phyloP scores from a whole-genome alignment of 2,113 vertebrate species.

The Heliornis fulica region DNA sequence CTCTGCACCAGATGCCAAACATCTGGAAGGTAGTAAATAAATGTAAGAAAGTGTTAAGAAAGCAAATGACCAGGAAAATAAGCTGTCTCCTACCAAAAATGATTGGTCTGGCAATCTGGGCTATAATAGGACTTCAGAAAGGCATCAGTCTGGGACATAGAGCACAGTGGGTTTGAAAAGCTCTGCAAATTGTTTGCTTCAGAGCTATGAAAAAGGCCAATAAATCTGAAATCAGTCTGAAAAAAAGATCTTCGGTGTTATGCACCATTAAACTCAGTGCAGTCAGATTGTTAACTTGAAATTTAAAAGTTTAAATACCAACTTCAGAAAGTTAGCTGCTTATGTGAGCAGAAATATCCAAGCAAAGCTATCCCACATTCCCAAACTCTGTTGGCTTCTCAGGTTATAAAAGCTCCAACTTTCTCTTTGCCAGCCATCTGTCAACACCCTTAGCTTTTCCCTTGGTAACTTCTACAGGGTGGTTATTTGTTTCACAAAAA shows the following conservation, averaged over 20 bases:
- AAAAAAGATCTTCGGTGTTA: not conserved
- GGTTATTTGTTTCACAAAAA: not conserved
- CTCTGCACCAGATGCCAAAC: not conserved
- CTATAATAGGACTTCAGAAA: not conserved
- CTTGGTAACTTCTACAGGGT: not conserved
- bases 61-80: conserved; percentile 8
- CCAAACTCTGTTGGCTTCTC: not conserved
- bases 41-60: not conserved
- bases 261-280: not conserved
- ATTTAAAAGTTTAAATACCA: not conserved
- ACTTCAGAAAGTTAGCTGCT: not conserved
- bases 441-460: not conserved
- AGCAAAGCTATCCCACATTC: not conserved
- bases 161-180: not conserved
- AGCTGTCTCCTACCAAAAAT: not conserved
- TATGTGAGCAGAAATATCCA: not conserved
- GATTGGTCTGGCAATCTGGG: not conserved
- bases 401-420: not conserved
- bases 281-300: not conserved
- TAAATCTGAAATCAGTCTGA: not conserved
- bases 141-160: not conserved
- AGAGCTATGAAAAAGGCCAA: not conserved
- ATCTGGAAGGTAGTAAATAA: conserved; percentile 2
- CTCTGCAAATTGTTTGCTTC: not conserved
- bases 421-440: not conserved